Conservation (phyloP, 1,140 invertebrate species). For the Parasteatoda tepidariorum region DNA sequence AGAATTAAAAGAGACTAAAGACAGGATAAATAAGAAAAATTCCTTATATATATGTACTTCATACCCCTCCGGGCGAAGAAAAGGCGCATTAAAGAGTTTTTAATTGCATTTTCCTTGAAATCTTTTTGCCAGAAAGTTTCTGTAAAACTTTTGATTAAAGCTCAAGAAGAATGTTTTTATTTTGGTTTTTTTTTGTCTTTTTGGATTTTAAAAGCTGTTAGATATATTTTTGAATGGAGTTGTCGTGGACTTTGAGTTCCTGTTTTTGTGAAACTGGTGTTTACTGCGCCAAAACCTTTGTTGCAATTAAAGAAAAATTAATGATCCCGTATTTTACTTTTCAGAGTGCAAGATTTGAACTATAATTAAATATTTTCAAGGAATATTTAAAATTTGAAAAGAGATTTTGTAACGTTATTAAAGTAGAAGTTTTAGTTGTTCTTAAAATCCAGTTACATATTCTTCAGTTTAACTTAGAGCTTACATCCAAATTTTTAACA, state of each 20-base stretch:
- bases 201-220: slow-evolving; percentile 5
- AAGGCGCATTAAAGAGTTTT: slow-evolving; percentile 41
- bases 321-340: not conserved
- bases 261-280: too few species aligned
- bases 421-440: too few species aligned
- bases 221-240: not conserved
- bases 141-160: slow-evolving; percentile 51
- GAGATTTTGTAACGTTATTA: too few species aligned
- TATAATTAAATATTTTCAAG: too few species aligned
- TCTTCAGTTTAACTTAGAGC: too few species aligned
- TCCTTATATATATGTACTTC: not conserved
- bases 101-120: slow-evolving; percentile 52
- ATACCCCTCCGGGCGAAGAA: slow-evolving; percentile 8
- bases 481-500: too few species aligned
- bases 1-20: slow-evolving; percentile 1
- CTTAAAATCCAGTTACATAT: too few species aligned
- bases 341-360: too few species aligned
- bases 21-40: slow-evolving; percentile 11
- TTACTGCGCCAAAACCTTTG: not conserved
- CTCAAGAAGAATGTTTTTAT: not conserved
- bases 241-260: not conserved
- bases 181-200: not conserved
- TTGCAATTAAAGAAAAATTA: slow-evolving; percentile 24
- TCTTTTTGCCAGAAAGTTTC: slow-evolving; percentile 38
- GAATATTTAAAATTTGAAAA: too few species aligned